Conservation (phyloP, 2,113 vertebrate genomes). For the Tetraodon nigroviridis region DNA sequence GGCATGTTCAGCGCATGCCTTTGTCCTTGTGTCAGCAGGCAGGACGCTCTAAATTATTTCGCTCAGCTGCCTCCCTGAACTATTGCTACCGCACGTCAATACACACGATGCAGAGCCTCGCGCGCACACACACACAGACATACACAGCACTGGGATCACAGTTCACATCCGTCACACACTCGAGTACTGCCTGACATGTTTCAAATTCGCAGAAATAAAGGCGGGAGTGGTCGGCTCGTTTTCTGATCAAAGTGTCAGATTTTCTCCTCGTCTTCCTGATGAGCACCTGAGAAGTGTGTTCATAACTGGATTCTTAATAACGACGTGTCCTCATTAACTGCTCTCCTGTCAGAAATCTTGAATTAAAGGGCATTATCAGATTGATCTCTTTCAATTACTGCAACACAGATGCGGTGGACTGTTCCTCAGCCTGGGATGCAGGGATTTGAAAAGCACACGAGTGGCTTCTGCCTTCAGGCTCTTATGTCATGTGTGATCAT, state of each 20-base stretch:
- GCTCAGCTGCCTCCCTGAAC: constrained; percentile 80
- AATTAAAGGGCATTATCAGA: no score
- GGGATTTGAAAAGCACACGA: constrained; percentile 70
- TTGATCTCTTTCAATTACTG: no score
- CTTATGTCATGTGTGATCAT: constrained; percentile 75
- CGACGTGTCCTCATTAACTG: not conserved
- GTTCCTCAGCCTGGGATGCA: constrained; percentile 68
- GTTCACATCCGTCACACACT: constrained; percentile 62
- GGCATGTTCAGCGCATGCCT: constrained; percentile 71
- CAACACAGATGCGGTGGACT: constrained; percentile 28
- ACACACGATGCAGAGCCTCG: constrained; percentile 70
- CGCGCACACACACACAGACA: constrained; percentile 31
- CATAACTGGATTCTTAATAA: not conserved
- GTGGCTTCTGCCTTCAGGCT: constrained; percentile 74
- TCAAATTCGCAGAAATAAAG: constrained; percentile 19
- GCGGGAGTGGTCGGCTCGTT: not conserved
- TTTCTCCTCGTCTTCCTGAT: no score
- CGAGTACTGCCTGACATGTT: constrained; percentile 53
- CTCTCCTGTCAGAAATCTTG: no score
- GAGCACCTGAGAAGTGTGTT: no score
- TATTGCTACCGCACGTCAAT: constrained; percentile 78
- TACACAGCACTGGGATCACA: constrained; percentile 56
- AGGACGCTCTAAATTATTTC: constrained; percentile 80
- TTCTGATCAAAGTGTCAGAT: not conserved
- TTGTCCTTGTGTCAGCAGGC: constrained; percentile 82